Percentiles rank a stretch among this genome's conserved stretches.
Evolutionary conservation across 2,113 vertebrate species (phyloP).

Genomic region (Oxyura jamaicensis): DNA sequence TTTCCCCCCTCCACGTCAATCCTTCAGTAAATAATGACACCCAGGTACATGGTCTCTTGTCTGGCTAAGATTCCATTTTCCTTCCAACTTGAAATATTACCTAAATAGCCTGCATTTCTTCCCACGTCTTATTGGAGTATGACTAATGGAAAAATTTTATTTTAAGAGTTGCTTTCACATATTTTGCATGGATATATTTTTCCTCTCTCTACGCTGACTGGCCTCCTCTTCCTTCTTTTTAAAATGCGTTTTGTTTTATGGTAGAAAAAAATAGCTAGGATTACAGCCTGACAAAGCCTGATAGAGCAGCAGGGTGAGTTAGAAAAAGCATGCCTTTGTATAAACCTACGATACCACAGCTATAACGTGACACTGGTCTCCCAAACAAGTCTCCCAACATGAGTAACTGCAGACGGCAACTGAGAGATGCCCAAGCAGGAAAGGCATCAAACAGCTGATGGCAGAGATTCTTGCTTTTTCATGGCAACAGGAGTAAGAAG

Average conservation of each 20-base stretch:
- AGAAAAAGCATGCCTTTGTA: neutral
- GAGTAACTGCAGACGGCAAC: neutral
- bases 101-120: neutral
- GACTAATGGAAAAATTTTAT: conserved; percentile 11
- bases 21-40: neutral
- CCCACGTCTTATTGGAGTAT: neutral
- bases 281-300: neutral
- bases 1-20: neutral
- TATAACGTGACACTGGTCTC: neutral
- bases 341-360: neutral
- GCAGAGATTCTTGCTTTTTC: neutral
- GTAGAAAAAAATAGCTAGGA: neutral
- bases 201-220: neutral
- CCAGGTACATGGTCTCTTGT: accelerated
- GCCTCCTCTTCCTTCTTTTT: neutral
- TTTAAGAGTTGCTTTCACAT: neutral
- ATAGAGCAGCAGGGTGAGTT: neutral
- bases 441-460: neutral
- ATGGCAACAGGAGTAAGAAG: neutral
- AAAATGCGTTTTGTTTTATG: neutral
- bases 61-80: neutral
- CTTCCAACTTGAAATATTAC: neutral
- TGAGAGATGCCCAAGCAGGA: neutral
- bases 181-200: neutral
- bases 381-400: neutral